phyloP scores from a whole-genome alignment of 2,888 invertebrate species.

The Suillia variegata region DNA sequence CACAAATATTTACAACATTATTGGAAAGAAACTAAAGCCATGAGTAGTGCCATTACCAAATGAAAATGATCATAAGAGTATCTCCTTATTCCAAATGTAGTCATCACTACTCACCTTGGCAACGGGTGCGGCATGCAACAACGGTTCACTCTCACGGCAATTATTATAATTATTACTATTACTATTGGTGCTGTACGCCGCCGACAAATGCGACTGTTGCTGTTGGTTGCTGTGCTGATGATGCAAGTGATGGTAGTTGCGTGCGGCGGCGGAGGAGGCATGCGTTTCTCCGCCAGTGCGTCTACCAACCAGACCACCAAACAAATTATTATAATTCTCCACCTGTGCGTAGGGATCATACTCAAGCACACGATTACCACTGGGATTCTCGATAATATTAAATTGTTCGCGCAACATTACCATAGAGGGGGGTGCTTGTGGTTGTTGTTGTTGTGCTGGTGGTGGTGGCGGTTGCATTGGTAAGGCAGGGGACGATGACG shows the following conservation, averaged over 20 bases:
- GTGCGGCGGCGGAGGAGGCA: slow-evolving; percentile 31
- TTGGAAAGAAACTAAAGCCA: background rate
- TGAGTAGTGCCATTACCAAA: too few species aligned
- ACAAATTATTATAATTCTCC: slow-evolving; percentile 47
- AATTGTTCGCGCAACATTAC: slow-evolving; percentile 63
- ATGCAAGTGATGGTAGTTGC: slow-evolving; percentile 33
- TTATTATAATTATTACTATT: slow-evolving; percentile 54
- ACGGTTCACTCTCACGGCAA: slow-evolving; percentile 61
- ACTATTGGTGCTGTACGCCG: slow-evolving; percentile 47
- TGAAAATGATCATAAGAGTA: slow-evolving; percentile 26
- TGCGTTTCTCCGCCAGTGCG: slow-evolving; percentile 39
- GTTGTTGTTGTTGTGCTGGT: slow-evolving; percentile 27
- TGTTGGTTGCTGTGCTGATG: slow-evolving; percentile 25
- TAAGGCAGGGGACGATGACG: slow-evolving; percentile 33
- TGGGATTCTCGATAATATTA: slow-evolving; percentile 61
- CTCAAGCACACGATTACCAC: slow-evolving; percentile 48
- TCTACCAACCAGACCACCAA: slow-evolving; percentile 35
- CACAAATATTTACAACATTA: background rate
- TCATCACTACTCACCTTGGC: slow-evolving; percentile 58
- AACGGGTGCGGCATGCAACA: slow-evolving; percentile 60
- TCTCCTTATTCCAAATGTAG: slow-evolving; percentile 24
- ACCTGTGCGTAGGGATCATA: slow-evolving; percentile 44
- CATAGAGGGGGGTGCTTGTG: slow-evolving; percentile 61
- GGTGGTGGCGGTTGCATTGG: slow-evolving; percentile 27
- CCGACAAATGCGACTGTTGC: slow-evolving; percentile 32